Conservation (phyloP, 2,888 invertebrate genomes). For the Volucella inanis region DNA sequence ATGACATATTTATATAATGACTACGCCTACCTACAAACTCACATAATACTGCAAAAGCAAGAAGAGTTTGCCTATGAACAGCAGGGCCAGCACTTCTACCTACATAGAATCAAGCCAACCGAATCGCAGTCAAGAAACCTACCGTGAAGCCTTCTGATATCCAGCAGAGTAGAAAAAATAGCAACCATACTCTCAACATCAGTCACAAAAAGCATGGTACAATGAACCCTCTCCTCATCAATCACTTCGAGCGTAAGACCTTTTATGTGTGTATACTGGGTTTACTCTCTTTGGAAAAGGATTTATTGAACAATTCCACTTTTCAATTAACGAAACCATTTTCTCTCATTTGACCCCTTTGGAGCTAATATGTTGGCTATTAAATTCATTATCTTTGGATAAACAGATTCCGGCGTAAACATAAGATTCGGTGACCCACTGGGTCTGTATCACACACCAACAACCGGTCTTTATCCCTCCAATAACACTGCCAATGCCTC, state of each 20-base stretch:
- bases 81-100: no score
- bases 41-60: no score
- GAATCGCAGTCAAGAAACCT: no score
- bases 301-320: constrained; percentile 36
- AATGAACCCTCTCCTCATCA: constrained; percentile 6
- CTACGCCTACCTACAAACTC: no score
- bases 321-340: constrained; percentile 43
- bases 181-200: no score
- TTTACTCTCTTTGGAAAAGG: neutral
- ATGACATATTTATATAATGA: no score
- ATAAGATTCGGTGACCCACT: constrained; percentile 56
- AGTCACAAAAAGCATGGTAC: neutral
- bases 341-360: neutral
- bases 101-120: no score
- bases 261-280: neutral
- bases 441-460: constrained; percentile 26
- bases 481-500: constrained; percentile 11
- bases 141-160: no score
- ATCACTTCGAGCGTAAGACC: neutral
- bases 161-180: no score
- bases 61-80: no score
- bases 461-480: constrained; percentile 38
- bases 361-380: constrained; percentile 35
- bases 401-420: constrained; percentile 48
- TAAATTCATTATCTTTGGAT: constrained; percentile 30